These are phyloP conservation scores for Styela clava DNA, from an alignment of 23 tunicate genomes.

Conservation along the genomic window DNA sequence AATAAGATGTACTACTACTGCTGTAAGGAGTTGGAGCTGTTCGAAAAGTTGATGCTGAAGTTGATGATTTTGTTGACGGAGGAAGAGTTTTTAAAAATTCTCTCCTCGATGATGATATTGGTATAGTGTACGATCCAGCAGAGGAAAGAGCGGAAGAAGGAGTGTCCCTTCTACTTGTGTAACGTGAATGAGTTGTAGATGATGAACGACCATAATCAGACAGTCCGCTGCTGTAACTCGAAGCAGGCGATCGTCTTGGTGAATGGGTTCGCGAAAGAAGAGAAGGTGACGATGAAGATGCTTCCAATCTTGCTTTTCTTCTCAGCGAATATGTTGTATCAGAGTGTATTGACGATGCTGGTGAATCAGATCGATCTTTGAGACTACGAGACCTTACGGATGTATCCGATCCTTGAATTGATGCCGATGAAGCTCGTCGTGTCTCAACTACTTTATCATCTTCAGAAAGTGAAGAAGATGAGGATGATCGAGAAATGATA, in stretches of 20 bases:
- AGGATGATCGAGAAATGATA: constrained; percentile 9
- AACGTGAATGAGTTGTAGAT: neutral
- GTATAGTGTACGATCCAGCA: neutral
- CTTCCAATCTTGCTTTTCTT: neutral
- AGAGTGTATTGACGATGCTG: neutral
- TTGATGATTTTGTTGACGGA: constrained; percentile 8
- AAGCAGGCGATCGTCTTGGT: constrained; percentile 1
- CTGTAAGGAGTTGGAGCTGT: constrained; percentile 20
- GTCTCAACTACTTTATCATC: constrained; percentile 1
- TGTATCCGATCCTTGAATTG: constrained; percentile 19
- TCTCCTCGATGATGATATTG: constrained; percentile 17
- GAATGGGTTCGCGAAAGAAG: neutral
- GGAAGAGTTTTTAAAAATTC: neutral
- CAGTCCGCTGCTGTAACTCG: constrained; percentile 1
- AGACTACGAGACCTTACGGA: neutral
- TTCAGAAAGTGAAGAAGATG: constrained; percentile 17
- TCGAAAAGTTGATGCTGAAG: constrained; percentile 5
- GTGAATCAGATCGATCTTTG: constrained; percentile 7
- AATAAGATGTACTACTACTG: constrained; percentile 14
- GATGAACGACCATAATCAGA: constrained; percentile 12
- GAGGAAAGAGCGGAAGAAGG: neutral
- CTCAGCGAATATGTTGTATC: constrained; percentile 11
- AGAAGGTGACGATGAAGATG: constrained; percentile 14
- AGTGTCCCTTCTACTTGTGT: neutral
- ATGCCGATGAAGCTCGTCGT: neutral